These are phyloP conservation scores for Cryptoprocta ferox DNA, from an alignment of 2,797 vertebrate species.

Conservation along the genomic window DNA sequence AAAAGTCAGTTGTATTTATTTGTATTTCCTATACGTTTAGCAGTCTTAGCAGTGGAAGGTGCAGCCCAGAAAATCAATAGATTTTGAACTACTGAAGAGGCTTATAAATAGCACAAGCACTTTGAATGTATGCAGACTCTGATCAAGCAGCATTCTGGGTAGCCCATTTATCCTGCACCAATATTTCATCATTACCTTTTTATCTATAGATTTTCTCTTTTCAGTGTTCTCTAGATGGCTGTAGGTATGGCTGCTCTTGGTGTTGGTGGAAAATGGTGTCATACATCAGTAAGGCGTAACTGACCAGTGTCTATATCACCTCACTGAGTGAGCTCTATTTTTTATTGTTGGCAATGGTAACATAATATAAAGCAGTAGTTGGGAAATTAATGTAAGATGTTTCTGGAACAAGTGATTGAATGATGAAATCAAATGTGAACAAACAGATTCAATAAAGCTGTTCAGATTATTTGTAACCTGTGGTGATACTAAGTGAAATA, in stretches of 20 bases:
- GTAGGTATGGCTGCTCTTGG: background rate
- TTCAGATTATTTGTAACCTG: background rate
- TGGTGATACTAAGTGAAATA: background rate
- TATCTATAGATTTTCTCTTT: background rate
- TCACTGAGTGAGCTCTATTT: background rate
- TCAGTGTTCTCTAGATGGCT: background rate
- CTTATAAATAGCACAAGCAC: background rate
- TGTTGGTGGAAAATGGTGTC: background rate
- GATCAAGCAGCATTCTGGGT: background rate
- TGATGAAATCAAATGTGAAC: background rate
- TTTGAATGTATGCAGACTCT: background rate
- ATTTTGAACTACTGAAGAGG: background rate
- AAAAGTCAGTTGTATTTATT: background rate
- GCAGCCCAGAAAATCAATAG: background rate
- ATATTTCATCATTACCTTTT: background rate
- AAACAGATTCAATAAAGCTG: background rate
- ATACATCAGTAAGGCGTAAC: background rate
- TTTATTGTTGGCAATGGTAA: background rate
- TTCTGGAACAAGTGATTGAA: background rate
- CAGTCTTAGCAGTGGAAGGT: background rate
- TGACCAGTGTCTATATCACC: background rate
- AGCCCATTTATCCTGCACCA: background rate
- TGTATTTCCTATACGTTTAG: background rate
- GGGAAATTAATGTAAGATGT: background rate
- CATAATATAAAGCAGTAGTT: background rate